Percentiles rank a stretch among this genome's conserved stretches.
These are phyloP conservation scores for Sarcophaga subvicina DNA, from an alignment of 2,888 invertebrate species.

Conservation along the genomic window DNA sequence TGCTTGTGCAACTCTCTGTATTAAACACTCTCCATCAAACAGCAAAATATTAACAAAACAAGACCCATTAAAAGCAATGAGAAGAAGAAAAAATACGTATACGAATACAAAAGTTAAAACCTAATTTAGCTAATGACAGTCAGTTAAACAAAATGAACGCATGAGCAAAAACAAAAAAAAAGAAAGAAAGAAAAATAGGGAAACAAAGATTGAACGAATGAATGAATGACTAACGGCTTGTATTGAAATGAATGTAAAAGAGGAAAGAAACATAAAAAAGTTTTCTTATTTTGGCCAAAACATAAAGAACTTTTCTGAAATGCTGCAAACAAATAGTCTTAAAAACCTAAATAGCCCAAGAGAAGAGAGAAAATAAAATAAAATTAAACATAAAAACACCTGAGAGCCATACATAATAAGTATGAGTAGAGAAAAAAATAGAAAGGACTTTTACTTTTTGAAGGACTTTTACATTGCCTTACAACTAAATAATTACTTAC, in stretches of 20 bases:
- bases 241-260: not conserved
- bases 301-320: constrained; percentile 27
- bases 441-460: constrained; percentile 59
- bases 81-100: constrained; percentile 8
- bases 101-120: constrained; percentile 58
- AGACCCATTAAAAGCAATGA: not conserved
- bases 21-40: constrained; percentile 45
- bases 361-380: not conserved
- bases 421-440: constrained; percentile 11
- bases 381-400: constrained; percentile 58
- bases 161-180: constrained; percentile 30
- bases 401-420: constrained; percentile 36
- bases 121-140: constrained; percentile 69
- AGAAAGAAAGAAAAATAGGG: not conserved
- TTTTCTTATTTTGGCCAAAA: constrained; percentile 14
- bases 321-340: constrained; percentile 43
- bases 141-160: constrained; percentile 52
- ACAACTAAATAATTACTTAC: constrained; percentile 35
- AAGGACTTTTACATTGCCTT: constrained; percentile 46
- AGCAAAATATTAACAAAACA: constrained; percentile 32
- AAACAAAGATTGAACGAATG: constrained; percentile 13
- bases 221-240: constrained; percentile 23
- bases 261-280: constrained; percentile 18
- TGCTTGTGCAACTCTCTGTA: not conserved
- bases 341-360: constrained; percentile 53